Percentiles rank a stretch among this genome's conserved stretches.
These are phyloP conservation scores for Lasioglossum baleicum DNA, from an alignment of 1,140 invertebrate species.

Conservation along the genomic window DNA sequence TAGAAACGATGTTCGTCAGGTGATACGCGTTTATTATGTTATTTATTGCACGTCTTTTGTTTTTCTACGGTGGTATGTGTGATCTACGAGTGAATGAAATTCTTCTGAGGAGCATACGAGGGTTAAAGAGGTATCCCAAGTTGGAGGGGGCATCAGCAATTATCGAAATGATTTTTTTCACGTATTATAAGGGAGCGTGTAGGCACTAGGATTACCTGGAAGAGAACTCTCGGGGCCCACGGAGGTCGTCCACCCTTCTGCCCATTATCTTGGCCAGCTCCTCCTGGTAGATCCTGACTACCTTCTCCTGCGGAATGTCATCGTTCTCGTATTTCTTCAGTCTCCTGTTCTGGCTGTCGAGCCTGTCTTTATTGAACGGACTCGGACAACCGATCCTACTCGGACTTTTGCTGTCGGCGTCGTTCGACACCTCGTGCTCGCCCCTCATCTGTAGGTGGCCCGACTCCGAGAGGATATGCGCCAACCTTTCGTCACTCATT, in stretches of 20 bases:
- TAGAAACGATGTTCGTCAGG: no score
- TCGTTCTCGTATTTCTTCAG: slow-evolving; percentile 94
- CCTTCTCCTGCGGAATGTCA: slow-evolving; percentile 97
- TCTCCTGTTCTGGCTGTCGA: slow-evolving; percentile 86
- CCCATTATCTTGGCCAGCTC: slow-evolving; percentile 96
- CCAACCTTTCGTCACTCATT: slow-evolving; percentile 94
- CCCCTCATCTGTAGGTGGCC: slow-evolving; percentile 84
- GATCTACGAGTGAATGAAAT: no score
- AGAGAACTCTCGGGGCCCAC: slow-evolving; percentile 83
- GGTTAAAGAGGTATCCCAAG: no score
- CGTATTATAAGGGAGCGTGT: not conserved
- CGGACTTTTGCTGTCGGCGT: slow-evolving; percentile 87
- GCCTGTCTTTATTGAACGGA: slow-evolving; percentile 86
- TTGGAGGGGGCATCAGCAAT: no score
- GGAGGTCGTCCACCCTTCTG: slow-evolving; percentile 85
- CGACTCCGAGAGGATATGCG: slow-evolving; percentile 95
- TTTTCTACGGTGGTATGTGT: no score
- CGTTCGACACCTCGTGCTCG: slow-evolving; percentile 76
- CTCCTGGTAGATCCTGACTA: slow-evolving; percentile 97
- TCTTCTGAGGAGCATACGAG: no score
- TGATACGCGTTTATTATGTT: no score
- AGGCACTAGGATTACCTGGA: slow-evolving; percentile 69
- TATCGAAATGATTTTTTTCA: no score
- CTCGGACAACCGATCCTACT: slow-evolving; percentile 86
- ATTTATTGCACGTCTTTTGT: no score